These are phyloP conservation scores for Metridium senile DNA, from an alignment of 92 coral and sea anemone genomes.

Conservation along the genomic window DNA sequence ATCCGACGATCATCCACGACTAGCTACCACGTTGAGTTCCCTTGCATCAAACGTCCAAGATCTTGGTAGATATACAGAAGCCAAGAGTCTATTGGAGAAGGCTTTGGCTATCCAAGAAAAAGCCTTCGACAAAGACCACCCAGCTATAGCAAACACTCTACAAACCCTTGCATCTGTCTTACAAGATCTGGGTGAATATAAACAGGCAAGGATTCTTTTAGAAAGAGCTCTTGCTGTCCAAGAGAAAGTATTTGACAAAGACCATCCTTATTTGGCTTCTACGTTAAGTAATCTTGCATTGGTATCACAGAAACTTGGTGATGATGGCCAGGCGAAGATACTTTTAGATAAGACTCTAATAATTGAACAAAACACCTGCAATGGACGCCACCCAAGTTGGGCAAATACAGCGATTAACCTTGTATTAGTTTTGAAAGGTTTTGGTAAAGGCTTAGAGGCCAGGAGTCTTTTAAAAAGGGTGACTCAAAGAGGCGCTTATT, in stretches of 20 bases:
- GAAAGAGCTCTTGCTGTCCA: slow-evolving; percentile 6
- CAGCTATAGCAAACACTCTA: slow-evolving; percentile 13
- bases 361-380: background rate
- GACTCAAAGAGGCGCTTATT: background rate
- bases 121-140: slow-evolving; percentile 7
- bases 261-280: background rate
- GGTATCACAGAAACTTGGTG: background rate
- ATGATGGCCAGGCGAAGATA: background rate
- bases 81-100: slow-evolving; percentile 2
- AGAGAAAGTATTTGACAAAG: background rate
- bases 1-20: slow-evolving; percentile 5
- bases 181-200: slow-evolving; percentile 11
- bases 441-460: background rate
- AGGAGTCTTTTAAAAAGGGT: background rate
- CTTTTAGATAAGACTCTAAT: background rate
- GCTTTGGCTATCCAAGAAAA: slow-evolving; percentile 24
- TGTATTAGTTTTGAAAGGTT: background rate
- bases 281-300: background rate
- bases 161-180: slow-evolving; percentile 3
- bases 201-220: background rate
- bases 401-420: background rate
- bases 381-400: background rate
- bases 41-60: background rate
- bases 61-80: slow-evolving; percentile 10
- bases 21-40: background rate